Percentiles rank a stretch among this genome's conserved stretches.
Conservation (phyloP, 2,113 vertebrate species). For the Oplegnathus fasciatus region DNA sequence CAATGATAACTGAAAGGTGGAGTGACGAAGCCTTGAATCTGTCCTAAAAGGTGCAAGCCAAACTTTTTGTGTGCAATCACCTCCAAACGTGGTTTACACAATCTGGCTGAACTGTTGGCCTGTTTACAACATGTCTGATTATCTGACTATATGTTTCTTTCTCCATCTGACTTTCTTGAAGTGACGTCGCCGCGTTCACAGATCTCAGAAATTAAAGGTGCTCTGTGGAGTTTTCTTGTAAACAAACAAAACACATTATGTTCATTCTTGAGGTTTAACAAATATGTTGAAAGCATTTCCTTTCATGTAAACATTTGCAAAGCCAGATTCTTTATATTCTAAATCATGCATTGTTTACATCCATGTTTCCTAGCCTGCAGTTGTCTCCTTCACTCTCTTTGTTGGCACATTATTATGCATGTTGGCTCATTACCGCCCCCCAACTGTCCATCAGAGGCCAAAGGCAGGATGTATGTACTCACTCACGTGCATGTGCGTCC, state of each 20-base stretch:
- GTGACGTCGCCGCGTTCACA: background rate
- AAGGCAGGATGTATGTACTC: background rate
- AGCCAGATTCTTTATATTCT: background rate
- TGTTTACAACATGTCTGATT: too few relatives aligned
- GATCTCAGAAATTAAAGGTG: background rate
- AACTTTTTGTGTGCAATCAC: background rate
- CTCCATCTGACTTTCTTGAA: too few relatives aligned
- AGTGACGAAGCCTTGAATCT: background rate
- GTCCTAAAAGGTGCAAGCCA: too few relatives aligned
- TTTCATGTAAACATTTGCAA: background rate
- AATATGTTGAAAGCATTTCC: background rate
- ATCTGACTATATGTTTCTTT: too few relatives aligned
- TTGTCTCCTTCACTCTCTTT: background rate
- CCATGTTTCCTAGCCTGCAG: too few relatives aligned
- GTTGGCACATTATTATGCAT: background rate
- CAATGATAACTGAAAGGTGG: background rate
- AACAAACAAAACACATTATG: background rate
- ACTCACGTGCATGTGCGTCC: background rate
- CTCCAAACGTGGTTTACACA: background rate
- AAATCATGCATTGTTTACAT: too few relatives aligned
- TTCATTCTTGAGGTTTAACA: background rate
- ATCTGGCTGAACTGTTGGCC: background rate
- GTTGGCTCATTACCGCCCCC: background rate
- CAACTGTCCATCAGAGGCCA: background rate
- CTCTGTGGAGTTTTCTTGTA: too few relatives aligned